Percentiles rank a stretch among this genome's conserved stretches.
phyloP scores from a whole-genome alignment of 2,113 vertebrate species.

The Limnothrissa miodon region DNA sequence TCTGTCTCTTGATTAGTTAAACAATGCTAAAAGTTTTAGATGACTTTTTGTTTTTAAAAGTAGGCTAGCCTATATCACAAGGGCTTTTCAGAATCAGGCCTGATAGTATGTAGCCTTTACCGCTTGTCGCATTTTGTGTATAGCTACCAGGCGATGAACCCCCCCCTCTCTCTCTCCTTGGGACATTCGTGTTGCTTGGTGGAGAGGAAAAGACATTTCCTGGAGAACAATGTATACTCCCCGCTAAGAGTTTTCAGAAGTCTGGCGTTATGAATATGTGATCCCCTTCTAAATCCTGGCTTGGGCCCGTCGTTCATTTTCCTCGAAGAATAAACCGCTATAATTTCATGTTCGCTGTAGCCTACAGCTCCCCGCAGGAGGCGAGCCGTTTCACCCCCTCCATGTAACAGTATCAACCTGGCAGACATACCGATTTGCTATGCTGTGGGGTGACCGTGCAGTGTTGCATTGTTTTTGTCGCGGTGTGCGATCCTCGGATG shows the following conservation, averaged over 20 bases:
- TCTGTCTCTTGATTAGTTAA: background rate
- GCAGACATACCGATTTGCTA: conserved; percentile 3
- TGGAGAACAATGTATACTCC: conserved; percentile 29
- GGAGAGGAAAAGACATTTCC: conserved; percentile 44
- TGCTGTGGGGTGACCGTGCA: background rate
- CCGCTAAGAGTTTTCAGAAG: conserved; percentile 15
- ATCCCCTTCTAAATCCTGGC: background rate
- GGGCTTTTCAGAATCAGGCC: background rate
- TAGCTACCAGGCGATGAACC: background rate
- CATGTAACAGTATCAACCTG: conserved; percentile 19
- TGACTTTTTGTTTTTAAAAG: background rate
- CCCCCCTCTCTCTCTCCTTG: background rate
- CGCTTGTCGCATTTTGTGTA: background rate
- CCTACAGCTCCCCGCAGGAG: conserved; percentile 3
- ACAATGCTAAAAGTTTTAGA: background rate
- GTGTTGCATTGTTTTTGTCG: background rate
- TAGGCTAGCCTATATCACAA: background rate
- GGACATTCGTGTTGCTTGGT: conserved; percentile 17
- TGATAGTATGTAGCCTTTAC: background rate
- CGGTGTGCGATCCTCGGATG: background rate
- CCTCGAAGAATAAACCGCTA: background rate
- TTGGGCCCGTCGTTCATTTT: background rate
- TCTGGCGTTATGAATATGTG: conserved; percentile 2
- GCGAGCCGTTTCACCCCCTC: conserved; percentile 1
- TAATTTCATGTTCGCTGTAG: conserved; percentile 10